Percentiles rank a stretch among this genome's conserved stretches.
phyloP scores from a whole-genome alignment of 2,797 vertebrate genomes.

The Phalanger gymnotis region DNA sequence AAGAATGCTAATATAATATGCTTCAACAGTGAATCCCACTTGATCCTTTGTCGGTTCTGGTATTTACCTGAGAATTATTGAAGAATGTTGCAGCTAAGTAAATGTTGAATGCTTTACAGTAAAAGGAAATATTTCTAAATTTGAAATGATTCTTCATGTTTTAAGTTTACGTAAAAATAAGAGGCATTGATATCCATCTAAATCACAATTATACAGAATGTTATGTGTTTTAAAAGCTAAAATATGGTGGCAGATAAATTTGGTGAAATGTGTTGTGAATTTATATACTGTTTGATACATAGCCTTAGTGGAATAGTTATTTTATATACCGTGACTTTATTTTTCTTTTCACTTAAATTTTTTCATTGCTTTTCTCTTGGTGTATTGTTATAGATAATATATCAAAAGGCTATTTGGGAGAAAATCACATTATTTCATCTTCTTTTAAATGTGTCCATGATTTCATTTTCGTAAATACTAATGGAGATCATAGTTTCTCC shows the following conservation, averaged over 20 bases:
- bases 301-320: neutral
- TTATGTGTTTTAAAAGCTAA: neutral
- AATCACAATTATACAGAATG: neutral
- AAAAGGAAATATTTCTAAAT: no score
- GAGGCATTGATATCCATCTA: neutral
- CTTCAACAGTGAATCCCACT: no score
- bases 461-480: neutral
- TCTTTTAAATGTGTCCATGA: neutral
- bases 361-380: neutral
- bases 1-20: no score
- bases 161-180: neutral
- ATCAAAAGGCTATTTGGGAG: neutral
- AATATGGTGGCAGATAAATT: neutral
- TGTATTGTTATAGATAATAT: neutral
- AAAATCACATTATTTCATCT: neutral
- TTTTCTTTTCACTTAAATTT: neutral
- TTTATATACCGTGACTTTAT: neutral
- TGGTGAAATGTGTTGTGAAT: neutral
- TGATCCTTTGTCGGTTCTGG: no score
- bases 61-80: no score
- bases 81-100: no score
- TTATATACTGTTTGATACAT: neutral
- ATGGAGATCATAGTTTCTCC: neutral
- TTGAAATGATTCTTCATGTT: neutral
- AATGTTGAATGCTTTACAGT: no score